Conservation (phyloP, 2,113 vertebrate species). For the Datnioides undecimradiatus region DNA sequence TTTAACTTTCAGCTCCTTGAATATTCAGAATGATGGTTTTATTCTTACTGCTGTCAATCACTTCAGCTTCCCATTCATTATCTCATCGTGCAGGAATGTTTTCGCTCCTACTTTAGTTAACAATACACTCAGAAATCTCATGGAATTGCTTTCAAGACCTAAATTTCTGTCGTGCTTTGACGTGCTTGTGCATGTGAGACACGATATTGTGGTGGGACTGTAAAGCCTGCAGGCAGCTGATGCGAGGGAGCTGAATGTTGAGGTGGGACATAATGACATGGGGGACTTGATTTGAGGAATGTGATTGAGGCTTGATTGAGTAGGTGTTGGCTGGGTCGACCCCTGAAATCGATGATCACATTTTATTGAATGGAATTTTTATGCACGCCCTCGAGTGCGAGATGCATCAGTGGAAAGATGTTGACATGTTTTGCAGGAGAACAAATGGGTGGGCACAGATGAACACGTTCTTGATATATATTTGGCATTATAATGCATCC, state of each 20-base stretch:
- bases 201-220: constrained; percentile 11
- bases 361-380: constrained; percentile 52
- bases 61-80: not conserved
- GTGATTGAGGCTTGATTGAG: constrained; percentile 69
- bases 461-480: constrained; percentile 18
- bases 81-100: constrained; percentile 1
- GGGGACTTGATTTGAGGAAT: constrained; percentile 54
- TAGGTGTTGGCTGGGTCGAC: constrained; percentile 47
- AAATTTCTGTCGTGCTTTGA: constrained; percentile 26
- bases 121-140: not conserved
- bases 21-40: not conserved
- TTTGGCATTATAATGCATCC: not conserved
- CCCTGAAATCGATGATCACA: constrained; percentile 49
- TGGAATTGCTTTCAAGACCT: constrained; percentile 21
- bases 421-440: constrained; percentile 22
- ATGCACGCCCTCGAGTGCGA: constrained; percentile 34
- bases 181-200: constrained; percentile 23
- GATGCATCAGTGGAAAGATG: constrained; percentile 37
- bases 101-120: not conserved
- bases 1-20: not conserved
- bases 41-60: not conserved
- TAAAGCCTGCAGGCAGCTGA: constrained; percentile 32
- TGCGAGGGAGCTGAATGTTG: constrained; percentile 12
- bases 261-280: constrained; percentile 41
- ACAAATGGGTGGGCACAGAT: constrained; percentile 9